These are phyloP conservation scores for Belgica antarctica DNA, from an alignment of 2,888 invertebrate genomes.

Conservation along the genomic window DNA sequence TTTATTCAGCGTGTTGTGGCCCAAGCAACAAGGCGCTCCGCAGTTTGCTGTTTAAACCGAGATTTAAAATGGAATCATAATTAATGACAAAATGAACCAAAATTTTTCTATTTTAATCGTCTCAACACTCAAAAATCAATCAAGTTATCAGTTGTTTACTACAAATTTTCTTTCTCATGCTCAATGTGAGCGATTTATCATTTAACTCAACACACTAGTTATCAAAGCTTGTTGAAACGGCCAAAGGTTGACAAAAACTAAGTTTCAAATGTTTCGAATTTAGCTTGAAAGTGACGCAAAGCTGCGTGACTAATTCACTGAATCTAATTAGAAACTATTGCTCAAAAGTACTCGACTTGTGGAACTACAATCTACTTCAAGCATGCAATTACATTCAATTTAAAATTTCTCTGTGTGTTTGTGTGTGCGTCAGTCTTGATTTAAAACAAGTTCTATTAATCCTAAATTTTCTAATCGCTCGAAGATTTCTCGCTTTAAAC, in stretches of 20 bases:
- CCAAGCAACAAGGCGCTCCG: background rate
- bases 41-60: background rate
- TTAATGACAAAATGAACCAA: conserved; percentile 6
- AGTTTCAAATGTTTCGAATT: background rate
- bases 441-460: conserved; percentile 6
- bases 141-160: too few species aligned
- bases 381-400: too few species aligned
- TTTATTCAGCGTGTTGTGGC: background rate
- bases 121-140: conserved; percentile 38
- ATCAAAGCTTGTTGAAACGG: conserved; percentile 30
- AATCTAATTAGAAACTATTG: too few species aligned
- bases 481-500: conserved; percentile 12
- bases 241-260: conserved; percentile 10
- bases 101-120: too few species aligned
- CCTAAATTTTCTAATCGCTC: background rate
- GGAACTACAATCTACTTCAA: too few species aligned
- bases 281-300: conserved; percentile 2
- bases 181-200: conserved; percentile 42
- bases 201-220: conserved; percentile 25
- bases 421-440: conserved; percentile 41
- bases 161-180: conserved; percentile 17
- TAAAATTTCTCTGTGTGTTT: background rate
- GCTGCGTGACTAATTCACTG: background rate
- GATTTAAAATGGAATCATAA: background rate
- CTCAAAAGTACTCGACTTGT: too few species aligned